These are phyloP conservation scores for Anguilla anguilla DNA, from an alignment of 2,797 vertebrate species.

Conservation along the genomic window DNA sequence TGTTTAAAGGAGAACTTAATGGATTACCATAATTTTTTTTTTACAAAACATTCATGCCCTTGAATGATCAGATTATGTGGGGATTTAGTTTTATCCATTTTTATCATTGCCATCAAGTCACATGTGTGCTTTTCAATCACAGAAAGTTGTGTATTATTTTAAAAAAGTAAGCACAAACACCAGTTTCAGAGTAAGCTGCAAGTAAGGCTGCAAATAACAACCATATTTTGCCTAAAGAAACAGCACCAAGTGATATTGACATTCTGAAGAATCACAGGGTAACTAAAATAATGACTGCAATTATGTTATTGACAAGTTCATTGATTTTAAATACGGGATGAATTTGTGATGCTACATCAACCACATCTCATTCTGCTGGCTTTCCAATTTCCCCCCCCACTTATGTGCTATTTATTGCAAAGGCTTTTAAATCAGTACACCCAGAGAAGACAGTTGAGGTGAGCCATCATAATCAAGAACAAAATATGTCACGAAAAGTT, in stretches of 20 bases:
- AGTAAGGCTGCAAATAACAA: neutral
- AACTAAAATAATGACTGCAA: neutral
- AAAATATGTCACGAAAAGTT: neutral
- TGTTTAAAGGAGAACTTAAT: neutral
- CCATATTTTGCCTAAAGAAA: neutral
- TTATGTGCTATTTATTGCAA: neutral
- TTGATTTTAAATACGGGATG: slow-evolving; percentile 1
- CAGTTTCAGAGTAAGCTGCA: neutral
- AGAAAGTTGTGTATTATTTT: neutral
- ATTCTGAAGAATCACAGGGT: neutral
- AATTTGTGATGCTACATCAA: neutral
- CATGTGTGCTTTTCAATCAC: neutral
- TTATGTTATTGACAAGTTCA: slow-evolving; percentile 9
- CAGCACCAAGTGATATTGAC: neutral
- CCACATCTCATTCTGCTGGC: neutral
- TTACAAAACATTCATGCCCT: neutral
- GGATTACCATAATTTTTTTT: neutral
- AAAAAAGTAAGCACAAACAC: neutral
- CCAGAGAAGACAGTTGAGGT: neutral
- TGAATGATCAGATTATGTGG: neutral
- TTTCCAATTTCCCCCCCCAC: neutral
- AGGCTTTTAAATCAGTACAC: slow-evolving; percentile 2
- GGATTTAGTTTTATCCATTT: neutral
- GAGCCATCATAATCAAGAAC: neutral
- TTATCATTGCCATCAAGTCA: neutral